These are phyloP conservation scores for Ylistrum balloti DNA, from an alignment of 1,140 invertebrate species.

Conservation along the genomic window DNA sequence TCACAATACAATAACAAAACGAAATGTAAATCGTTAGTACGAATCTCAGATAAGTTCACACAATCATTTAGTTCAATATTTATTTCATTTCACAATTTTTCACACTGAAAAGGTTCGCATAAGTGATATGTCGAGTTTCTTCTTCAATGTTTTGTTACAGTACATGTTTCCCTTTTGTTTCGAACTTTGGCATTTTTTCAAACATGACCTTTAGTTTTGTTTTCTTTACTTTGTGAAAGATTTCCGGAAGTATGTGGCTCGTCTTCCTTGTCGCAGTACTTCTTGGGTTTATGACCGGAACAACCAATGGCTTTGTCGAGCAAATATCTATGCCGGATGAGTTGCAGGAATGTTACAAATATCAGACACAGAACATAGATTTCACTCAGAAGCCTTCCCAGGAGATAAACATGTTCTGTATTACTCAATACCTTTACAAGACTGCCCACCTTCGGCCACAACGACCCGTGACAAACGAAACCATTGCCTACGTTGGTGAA, in stretches of 20 bases:
- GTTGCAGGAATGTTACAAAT: not conserved
- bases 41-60: too few relatives aligned
- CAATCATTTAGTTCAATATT: too few relatives aligned
- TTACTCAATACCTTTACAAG: not conserved
- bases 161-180: too few relatives aligned
- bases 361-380: not conserved
- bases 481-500: not conserved
- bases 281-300: not conserved
- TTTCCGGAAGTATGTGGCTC: not conserved
- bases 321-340: not conserved
- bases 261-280: not conserved
- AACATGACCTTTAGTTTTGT: too few relatives aligned
- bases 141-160: too few relatives aligned
- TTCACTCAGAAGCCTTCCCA: not conserved
- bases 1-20: too few relatives aligned
- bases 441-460: not conserved
- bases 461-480: not conserved
- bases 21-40: too few relatives aligned
- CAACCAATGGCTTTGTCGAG: not conserved
- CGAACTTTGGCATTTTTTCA: too few relatives aligned
- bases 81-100: too few relatives aligned
- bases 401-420: not conserved
- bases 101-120: too few relatives aligned
- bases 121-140: too few relatives aligned
- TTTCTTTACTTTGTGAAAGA: not conserved